Evolutionary conservation across 2,113 vertebrate genomes (phyloP), one percentile per base, ranked within the genome.

Genomic region (Nerophis lumbriciformis): DNA sequence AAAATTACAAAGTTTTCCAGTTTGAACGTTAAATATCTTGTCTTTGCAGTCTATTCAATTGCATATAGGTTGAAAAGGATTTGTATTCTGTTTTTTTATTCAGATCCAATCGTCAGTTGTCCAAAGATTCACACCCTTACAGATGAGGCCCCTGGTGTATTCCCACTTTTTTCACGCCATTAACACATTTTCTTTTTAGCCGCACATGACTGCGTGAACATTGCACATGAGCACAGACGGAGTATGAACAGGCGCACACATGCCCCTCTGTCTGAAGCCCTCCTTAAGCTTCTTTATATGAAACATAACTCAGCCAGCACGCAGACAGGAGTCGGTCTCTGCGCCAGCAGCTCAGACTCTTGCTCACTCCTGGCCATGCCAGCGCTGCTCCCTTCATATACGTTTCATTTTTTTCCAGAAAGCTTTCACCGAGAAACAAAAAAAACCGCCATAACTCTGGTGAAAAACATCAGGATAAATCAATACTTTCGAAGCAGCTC

Each of bases 371-470:
- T 56, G 48, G 61, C 44, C 67, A 47, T 54, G 66, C 70, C 66
- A 7, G 10, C 6, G n/a, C 63, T 48, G 6, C 55, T 44, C 53
- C 19, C 42, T 56, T 57, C 48, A 51, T 45, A 66, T 79, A 75
- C 68, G 74, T 77, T 57, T 66, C 48, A 53, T 8, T 65, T 35
- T 44, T 53, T 74, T 75, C 64, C 59, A 65, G 53, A 69, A 71
- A 56, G 16, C 53, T 63, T 71, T 60, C 63, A 55, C 51, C 14
- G n/a, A 72, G 63, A 53, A 49, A 47, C 53, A 48, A 61, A 66
- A 36, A 73, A n/a, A n/a, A n/a, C n/a, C 4, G 58, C 63, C 48
- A 9, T 69, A 61, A 65, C n/a, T 50, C 65, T 64, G n/a, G 7
- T 21, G 42, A 36, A 37, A 72, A 44, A 64, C 57, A 5, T 10